Evolutionary conservation across 2,888 invertebrate species (phyloP), one percentile per base, ranked within the genome.

Genomic region (Aporophyla nigra): DNA sequence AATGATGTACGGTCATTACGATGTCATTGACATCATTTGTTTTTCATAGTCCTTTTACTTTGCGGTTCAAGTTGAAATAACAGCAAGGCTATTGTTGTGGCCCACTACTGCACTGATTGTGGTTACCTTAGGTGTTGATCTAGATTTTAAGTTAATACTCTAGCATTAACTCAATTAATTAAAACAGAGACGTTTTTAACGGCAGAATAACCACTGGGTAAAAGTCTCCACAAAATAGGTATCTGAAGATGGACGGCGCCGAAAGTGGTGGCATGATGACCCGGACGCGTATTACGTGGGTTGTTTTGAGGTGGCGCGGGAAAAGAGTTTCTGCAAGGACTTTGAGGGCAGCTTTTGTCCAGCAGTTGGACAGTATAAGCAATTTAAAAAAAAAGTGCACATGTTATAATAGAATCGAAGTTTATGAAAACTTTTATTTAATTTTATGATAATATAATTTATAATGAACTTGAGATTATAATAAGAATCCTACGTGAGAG

Each of bases 1-100:
- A 93, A 93, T 93, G 93, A 94, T 92, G 93, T 92, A 93, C 92
- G 92, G 92, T 93, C 93, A 93, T 94, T 94, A 93, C 61, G 74
- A 86, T 94, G 95, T 93, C 94, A 93, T 94, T 94, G 95, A 94
- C 94, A 93, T 95, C 93, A 90, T 93, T 94, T 94, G 93, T 92
- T 93, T 92, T 92, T 91, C 81, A 76, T 86, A 80, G 80, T 78
- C 90, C 89, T 91, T 91, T 90, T 91, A 83, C 88, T 89, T 92
- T 92, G 90, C 83, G 83, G 86, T 91, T 85, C 83, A 87, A 80
- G 84, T 89, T 83, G 82, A 88, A 90, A 80, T 89, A 93, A 92
- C 91, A 90, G 87, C 92, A 91, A 78, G 74, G 77, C 75, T 83
- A 87, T 89, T 91, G 89, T 90, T 91, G 93, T 81, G 91, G 92